These are phyloP conservation scores for Drosophila nebulosa DNA, from an alignment of 1,140 invertebrate genomes.

Conservation along the genomic window DNA sequence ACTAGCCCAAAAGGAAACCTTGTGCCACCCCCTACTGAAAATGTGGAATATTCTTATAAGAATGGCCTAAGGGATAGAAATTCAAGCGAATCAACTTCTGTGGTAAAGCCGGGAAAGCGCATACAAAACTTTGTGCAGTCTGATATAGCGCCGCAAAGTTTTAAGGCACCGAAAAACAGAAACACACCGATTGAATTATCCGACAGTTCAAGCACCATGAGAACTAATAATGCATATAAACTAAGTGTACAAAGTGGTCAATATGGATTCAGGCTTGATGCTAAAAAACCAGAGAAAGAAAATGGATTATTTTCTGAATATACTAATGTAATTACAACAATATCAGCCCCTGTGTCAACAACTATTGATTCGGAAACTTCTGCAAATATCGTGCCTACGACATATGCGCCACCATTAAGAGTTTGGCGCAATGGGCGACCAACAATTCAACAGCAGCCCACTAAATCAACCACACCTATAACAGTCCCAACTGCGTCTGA, in stretches of 20 bases:
- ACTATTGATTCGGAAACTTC: slow-evolving; percentile 16
- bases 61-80: background rate
- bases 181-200: slow-evolving; percentile 9
- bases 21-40: slow-evolving; percentile 31
- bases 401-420: slow-evolving; percentile 70
- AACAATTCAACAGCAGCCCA: slow-evolving; percentile 47
- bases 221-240: slow-evolving; percentile 47
- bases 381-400: slow-evolving; percentile 71
- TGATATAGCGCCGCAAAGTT: slow-evolving; percentile 71
- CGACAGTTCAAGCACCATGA: slow-evolving; percentile 32
- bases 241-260: slow-evolving; percentile 61
- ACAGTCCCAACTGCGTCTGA: slow-evolving; percentile 13
- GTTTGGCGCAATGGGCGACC: slow-evolving; percentile 72
- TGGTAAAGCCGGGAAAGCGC: slow-evolving; percentile 40
- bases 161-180: slow-evolving; percentile 27
- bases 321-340: slow-evolving; percentile 12
- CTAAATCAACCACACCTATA: slow-evolving; percentile 21
- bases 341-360: background rate
- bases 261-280: slow-evolving; percentile 57
- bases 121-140: slow-evolving; percentile 70
- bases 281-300: slow-evolving; percentile 14
- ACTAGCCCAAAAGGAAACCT: slow-evolving; percentile 43
- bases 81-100: slow-evolving; percentile 8
- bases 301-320: slow-evolving; percentile 15
- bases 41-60: background rate